These are phyloP conservation scores for Balaenoptera acutorostrata DNA, from an alignment of 2,113 vertebrate genomes.

Conservation along the genomic window DNA sequence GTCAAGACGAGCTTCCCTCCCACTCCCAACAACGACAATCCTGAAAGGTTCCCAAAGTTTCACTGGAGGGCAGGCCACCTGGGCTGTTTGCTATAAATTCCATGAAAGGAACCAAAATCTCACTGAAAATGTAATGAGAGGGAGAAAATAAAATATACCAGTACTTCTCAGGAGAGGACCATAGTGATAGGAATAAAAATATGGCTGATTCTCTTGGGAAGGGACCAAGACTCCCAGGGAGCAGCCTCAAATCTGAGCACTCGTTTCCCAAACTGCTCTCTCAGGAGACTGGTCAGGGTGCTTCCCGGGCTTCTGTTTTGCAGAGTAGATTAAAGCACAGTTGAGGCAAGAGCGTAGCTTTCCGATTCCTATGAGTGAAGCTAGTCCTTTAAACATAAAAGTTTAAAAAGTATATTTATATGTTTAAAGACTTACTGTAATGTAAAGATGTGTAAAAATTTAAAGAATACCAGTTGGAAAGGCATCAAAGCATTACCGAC, in stretches of 20 bases:
- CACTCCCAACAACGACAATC: accelerated
- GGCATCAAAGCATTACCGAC: background rate
- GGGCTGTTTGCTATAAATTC: background rate
- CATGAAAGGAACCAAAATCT: background rate
- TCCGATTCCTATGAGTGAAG: background rate
- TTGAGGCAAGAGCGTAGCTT: background rate
- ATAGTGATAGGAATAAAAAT: background rate
- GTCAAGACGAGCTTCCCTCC: too few species aligned
- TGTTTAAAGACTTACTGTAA: background rate
- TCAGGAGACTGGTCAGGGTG: background rate
- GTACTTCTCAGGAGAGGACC: background rate
- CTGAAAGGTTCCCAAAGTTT: background rate
- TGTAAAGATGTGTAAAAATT: background rate
- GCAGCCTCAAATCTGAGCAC: background rate
- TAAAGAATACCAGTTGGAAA: background rate
- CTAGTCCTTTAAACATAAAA: background rate
- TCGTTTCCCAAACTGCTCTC: background rate
- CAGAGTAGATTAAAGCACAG: background rate
- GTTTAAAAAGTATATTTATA: background rate
- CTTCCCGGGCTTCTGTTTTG: background rate
- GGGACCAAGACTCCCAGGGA: background rate
- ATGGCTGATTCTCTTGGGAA: background rate
- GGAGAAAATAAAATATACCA: background rate
- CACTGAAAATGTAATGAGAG: background rate
- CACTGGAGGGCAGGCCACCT: background rate